Base-by-base conservation (phyloP, 2,888 invertebrate species). In the Xylophagus ater region DNA sequence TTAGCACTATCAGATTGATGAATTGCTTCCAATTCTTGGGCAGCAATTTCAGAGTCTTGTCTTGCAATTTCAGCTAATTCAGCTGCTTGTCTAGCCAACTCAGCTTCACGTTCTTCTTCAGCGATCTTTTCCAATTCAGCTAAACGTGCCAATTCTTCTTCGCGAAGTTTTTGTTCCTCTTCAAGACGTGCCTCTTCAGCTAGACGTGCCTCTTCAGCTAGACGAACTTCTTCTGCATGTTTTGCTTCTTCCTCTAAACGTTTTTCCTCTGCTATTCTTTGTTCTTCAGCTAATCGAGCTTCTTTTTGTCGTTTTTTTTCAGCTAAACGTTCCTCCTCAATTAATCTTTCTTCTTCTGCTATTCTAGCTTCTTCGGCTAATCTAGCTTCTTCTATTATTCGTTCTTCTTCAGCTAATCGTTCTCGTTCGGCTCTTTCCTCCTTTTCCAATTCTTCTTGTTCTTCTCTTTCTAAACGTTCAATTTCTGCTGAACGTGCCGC, bases 71-170 rank as follows among this genome's bases (percentile, higher is more conserved):
- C 79, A 1, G 76, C 76, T 51, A 79, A 59, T 60, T 80, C 80
- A 32, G 75, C 78, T 46, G 79, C 80, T 70, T 80, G 80, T 52
- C 78, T 67, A 34, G 77, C 79, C 47, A 80, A 68, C 54, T 79
- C 80, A 6, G 66, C 74, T 62, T 79, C 78, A 17, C 71, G 69
- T 8, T 65, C 68, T 41, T 70, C 69, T 48, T 71, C 71, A 2
- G 60, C 62, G 48, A 66, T 60, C 47, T 68, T 71, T 50, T 70
- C 73, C 40, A 69, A 57, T 49, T 71, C 70, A 26, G 66, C 70
- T 40, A 67, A 53, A 30, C 69, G 66, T 8, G 55, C 60, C 26
- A 68, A 53, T 51, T 74, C 73, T 47, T 71, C 71, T 51, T 72
- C 72, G 38, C 71, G 69, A 46, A 39, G 52, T 47, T 54, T 54